Evolutionary conservation across 1,140 invertebrate genomes (phyloP).

Genomic region (Microplitis demolitor): DNA sequence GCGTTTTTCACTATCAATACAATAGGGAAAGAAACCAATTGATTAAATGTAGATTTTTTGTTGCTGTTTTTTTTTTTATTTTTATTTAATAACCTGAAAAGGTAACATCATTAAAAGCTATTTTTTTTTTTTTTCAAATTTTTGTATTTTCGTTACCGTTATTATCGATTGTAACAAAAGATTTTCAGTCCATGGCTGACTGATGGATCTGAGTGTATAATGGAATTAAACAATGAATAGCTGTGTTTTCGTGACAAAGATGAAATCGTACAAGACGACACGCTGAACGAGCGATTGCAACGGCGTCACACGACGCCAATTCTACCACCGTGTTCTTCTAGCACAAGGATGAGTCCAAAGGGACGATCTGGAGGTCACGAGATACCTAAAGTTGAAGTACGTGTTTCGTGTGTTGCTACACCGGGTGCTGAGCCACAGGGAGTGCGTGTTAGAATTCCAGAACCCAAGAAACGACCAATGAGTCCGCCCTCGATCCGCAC

Average conservation of each 20-base stretch:
- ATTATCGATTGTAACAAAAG: too few species aligned
- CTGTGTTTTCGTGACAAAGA: not conserved
- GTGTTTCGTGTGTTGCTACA: slow-evolving; percentile 49
- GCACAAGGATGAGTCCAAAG: slow-evolving; percentile 53
- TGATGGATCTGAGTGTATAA: not conserved
- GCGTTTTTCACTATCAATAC: not conserved
- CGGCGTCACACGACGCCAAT: slow-evolving; percentile 54
- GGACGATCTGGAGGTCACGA: slow-evolving; percentile 43
- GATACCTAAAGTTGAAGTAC: slow-evolving; percentile 51
- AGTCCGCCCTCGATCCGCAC: slow-evolving; percentile 43
- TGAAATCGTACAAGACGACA: slow-evolving; percentile 29
- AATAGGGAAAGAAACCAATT: not conserved
- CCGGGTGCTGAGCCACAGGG: slow-evolving; percentile 52
- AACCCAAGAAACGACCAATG: slow-evolving; percentile 51
- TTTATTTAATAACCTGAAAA: too few species aligned
- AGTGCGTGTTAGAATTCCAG: slow-evolving; percentile 54
- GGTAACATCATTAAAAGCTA: too few species aligned
- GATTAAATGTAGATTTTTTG: not conserved
- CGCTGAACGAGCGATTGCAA: slow-evolving; percentile 46
- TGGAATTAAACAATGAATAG: not conserved
- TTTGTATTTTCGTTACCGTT: too few species aligned
- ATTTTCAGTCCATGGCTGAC: too few species aligned
- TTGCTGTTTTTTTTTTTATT: too few species aligned
- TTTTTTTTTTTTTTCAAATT: too few species aligned
- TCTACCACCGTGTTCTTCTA: slow-evolving; percentile 24